Evolutionary conservation across 64 coral and sea anemone species (phyloP).

Genomic region (Actinia equina): DNA sequence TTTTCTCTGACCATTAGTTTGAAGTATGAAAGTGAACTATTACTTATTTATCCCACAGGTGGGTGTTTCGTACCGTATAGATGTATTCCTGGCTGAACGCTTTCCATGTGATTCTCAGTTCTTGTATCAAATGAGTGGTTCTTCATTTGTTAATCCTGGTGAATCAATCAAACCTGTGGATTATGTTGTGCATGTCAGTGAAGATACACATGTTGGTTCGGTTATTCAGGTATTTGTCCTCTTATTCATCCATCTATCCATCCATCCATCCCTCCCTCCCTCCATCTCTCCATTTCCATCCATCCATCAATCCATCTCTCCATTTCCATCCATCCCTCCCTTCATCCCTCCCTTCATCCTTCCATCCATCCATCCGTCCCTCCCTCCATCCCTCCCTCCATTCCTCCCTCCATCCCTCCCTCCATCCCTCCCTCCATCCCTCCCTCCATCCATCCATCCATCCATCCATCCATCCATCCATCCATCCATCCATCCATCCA

Average conservation of each 20-base stretch:
- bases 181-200: conserved; percentile 69
- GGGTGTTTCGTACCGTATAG: conserved; percentile 72
- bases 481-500: too few species aligned
- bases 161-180: conserved; percentile 50
- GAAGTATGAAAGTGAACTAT: too few species aligned
- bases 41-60: conserved; percentile 22
- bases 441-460: too few species aligned
- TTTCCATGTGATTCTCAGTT: conserved; percentile 72
- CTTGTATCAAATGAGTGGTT: conserved; percentile 85
- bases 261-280: neutral
- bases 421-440: too few species aligned
- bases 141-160: conserved; percentile 61
- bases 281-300: neutral
- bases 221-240: conserved; percentile 37
- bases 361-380: too few species aligned
- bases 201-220: conserved; percentile 52
- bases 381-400: too few species aligned
- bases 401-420: too few species aligned
- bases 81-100: conserved; percentile 87
- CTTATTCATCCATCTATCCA: neutral
- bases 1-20: too few species aligned
- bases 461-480: too few species aligned
- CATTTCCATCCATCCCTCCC: too few species aligned
- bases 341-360: too few species aligned
- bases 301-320: too few species aligned